phyloP scores from a whole-genome alignment of 2,113 vertebrate genomes.

The Geococcyx californianus region DNA sequence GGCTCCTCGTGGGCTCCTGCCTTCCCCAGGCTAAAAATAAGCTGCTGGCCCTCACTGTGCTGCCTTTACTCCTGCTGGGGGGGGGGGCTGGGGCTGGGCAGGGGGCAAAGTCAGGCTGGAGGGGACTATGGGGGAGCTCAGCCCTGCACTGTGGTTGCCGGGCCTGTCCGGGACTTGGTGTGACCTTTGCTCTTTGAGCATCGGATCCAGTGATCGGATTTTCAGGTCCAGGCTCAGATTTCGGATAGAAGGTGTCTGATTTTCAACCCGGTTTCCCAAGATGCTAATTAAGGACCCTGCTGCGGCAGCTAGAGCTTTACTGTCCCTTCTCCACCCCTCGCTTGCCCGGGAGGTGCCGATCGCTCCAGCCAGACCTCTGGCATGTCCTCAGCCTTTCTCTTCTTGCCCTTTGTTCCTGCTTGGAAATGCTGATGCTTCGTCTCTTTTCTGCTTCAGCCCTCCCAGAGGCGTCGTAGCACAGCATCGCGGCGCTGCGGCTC shows the following conservation, averaged over 20 bases:
- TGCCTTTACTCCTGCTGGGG: neutral
- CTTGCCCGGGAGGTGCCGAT: neutral
- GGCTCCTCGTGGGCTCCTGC: neutral
- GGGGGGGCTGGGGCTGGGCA: neutral
- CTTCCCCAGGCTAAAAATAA: slow-evolving; percentile 61
- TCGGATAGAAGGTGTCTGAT: slow-evolving; percentile 44
- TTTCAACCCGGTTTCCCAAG: neutral
- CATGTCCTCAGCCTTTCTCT: neutral
- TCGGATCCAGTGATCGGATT: neutral
- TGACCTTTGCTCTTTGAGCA: slow-evolving; percentile 42
- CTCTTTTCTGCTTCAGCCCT: neutral
- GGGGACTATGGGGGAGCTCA: neutral
- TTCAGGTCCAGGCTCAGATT: slow-evolving; percentile 34
- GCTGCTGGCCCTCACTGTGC: neutral
- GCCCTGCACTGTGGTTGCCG: accelerated
- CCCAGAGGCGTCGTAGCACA: neutral
- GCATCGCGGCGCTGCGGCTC: accelerated
- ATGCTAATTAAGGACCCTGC: slow-evolving; percentile 42
- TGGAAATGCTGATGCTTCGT: neutral
- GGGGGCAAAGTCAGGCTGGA: neutral
- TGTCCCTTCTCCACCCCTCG: neutral
- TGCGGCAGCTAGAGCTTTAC: neutral
- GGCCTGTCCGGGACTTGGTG: neutral
- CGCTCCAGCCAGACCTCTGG: neutral
- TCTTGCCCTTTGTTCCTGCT: neutral